Percentiles rank a stretch among this genome's conserved stretches.
Evolutionary conservation across 2,797 vertebrate species (phyloP).

Genomic region (Pseudomugil tenellus): DNA sequence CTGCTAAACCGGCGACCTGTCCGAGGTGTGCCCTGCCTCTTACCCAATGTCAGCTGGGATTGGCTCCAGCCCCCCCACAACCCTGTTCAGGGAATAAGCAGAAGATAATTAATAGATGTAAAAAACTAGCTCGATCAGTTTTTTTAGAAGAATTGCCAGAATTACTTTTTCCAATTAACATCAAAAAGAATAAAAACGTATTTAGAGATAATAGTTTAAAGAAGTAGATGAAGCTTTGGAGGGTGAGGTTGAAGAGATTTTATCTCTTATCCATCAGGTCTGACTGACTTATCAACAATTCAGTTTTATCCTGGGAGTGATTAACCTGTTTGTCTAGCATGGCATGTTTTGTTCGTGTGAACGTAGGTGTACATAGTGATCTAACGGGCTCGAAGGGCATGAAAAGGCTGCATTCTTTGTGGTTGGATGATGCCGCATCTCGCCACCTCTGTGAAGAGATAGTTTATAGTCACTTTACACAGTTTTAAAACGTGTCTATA

Average conservation of each 20-base stretch:
- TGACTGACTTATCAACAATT: background rate
- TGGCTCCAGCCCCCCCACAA: too few relatives aligned
- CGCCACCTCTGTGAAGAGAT: background rate
- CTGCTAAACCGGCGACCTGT: too few relatives aligned
- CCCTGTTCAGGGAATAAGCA: too few relatives aligned
- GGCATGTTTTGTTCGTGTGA: background rate
- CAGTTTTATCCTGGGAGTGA: background rate
- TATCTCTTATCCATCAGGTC: background rate
- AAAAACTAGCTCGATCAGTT: background rate
- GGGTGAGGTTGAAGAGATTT: too few relatives aligned
- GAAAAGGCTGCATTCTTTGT: background rate
- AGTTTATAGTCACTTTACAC: background rate
- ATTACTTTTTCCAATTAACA: too few relatives aligned
- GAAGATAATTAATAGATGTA: too few relatives aligned
- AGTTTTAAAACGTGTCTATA: background rate
- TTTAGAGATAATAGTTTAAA: too few relatives aligned
- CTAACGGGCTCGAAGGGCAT: background rate
- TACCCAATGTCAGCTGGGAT: too few relatives aligned
- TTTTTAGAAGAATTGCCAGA: too few relatives aligned
- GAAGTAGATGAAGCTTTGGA: too few relatives aligned
- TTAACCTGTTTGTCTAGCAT: background rate
- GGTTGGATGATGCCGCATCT: background rate
- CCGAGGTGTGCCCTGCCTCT: too few relatives aligned
- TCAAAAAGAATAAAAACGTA: too few relatives aligned
- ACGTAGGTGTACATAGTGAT: background rate